Percentiles rank a stretch among this genome's conserved stretches.
Evolutionary conservation across 2,797 vertebrate species (phyloP).

Genomic region (Hippocampus kuda): DNA sequence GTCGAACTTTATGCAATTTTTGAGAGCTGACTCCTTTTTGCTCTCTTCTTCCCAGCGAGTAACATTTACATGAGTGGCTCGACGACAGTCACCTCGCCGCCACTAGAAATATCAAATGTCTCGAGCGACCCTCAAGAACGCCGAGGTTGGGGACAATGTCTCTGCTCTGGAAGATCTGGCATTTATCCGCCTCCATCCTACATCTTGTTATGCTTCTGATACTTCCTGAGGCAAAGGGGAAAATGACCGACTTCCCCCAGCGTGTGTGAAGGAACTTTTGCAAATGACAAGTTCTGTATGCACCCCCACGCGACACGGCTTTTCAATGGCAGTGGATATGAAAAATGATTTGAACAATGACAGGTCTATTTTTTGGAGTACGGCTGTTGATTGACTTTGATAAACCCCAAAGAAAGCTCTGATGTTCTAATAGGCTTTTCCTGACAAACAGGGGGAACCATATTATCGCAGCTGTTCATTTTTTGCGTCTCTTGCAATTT

Average conservation of each 20-base stretch:
- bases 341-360: no score
- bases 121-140: slow-evolving; percentile 8
- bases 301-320: no score
- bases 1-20: slow-evolving; percentile 16
- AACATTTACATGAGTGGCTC: slow-evolving; percentile 32
- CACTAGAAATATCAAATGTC: slow-evolving; percentile 25
- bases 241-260: neutral
- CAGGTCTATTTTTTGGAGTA: no score
- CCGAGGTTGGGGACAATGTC: neutral
- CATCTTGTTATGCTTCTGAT: neutral
- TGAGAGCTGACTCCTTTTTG: slow-evolving; percentile 21
- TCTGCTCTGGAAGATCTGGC: neutral
- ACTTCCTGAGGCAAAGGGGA: neutral
- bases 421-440: no score
- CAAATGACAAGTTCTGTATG: no score
- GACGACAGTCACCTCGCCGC: slow-evolving; percentile 14
- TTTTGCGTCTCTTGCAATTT: no score
- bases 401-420: no score
- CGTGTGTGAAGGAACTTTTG: no score
- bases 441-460: no score
- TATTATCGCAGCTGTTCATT: no score
- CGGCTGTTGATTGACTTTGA: no score
- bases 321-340: no score
- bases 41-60: slow-evolving; percentile 10
- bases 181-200: neutral